These are phyloP conservation scores for Acrossocheilus fasciatus DNA, from an alignment of 2,797 vertebrate species.

Conservation along the genomic window DNA sequence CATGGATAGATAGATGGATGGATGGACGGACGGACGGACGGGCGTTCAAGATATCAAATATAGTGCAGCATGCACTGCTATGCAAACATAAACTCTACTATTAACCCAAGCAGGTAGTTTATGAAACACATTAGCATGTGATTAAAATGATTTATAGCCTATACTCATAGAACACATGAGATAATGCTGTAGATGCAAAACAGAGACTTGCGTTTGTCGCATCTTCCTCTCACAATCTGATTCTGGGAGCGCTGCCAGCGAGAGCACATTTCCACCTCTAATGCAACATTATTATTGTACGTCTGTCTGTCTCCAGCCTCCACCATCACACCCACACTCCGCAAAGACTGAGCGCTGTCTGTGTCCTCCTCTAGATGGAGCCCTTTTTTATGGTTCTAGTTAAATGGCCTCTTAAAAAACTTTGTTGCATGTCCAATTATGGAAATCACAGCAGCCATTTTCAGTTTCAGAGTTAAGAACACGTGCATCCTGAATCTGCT, in stretches of 20 bases:
- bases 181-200: constrained; percentile 1
- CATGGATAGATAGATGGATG: not conserved
- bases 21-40: not conserved
- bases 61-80: not conserved
- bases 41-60: not conserved
- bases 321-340: constrained; percentile 25
- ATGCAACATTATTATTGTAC: constrained; percentile 41
- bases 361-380: not conserved
- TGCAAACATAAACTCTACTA: not conserved
- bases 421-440: not conserved
- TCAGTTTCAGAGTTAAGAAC: not conserved
- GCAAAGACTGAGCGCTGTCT: not conserved
- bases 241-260: not conserved
- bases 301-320: constrained; percentile 34
- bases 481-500: not conserved
- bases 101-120: not conserved
- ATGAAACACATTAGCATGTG: not conserved
- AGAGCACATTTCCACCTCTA: constrained; percentile 24
- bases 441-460: not conserved
- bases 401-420: not conserved
- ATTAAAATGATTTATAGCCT: not conserved
- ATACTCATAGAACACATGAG: not conserved
- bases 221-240: constrained; percentile 13
- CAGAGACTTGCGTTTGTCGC: not conserved
- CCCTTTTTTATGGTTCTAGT: not conserved